phyloP scores from a whole-genome alignment of 2,888 invertebrate genomes.

The Malacosoma neustria region DNA sequence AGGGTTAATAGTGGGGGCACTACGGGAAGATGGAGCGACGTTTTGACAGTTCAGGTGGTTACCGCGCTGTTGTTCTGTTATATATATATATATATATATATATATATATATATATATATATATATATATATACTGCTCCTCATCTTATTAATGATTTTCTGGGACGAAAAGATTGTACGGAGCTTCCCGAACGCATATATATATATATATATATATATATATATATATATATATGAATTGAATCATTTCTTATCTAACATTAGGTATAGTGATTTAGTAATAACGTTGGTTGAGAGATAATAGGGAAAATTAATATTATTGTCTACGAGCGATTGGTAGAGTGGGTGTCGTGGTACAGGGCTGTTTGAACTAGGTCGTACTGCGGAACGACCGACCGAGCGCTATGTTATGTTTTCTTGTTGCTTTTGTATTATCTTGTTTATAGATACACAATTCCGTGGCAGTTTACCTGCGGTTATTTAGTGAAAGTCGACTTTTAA shows the following conservation, averaged over 20 bases:
- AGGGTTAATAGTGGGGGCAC: too few relatives aligned
- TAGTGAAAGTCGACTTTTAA: conserved; percentile 35
- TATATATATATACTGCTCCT: too few relatives aligned
- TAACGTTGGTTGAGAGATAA: conserved; percentile 3
- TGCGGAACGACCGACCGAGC: conserved; percentile 12
- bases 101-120: too few relatives aligned
- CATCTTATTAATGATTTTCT: too few relatives aligned
- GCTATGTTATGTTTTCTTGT: conserved; percentile 20
- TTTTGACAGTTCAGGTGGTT: too few relatives aligned
- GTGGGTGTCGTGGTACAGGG: conserved; percentile 13
- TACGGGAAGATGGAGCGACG: too few relatives aligned
- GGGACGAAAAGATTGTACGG: too few relatives aligned
- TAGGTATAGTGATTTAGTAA: too few relatives aligned
- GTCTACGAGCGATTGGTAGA: conserved; percentile 3
- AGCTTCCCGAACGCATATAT: conserved; percentile 4
- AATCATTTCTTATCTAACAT: not conserved
- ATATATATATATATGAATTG: not conserved
- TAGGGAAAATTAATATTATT: conserved; percentile 9
- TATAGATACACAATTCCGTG: conserved; percentile 12
- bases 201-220: not conserved
- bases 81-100: too few relatives aligned
- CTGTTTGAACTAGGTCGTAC: conserved; percentile 24
- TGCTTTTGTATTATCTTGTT: conserved; percentile 19
- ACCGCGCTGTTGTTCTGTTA: too few relatives aligned
- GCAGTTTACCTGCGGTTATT: conserved; percentile 11